Conservation (phyloP, 2,888 invertebrate species). For the Eulithis prunata region DNA sequence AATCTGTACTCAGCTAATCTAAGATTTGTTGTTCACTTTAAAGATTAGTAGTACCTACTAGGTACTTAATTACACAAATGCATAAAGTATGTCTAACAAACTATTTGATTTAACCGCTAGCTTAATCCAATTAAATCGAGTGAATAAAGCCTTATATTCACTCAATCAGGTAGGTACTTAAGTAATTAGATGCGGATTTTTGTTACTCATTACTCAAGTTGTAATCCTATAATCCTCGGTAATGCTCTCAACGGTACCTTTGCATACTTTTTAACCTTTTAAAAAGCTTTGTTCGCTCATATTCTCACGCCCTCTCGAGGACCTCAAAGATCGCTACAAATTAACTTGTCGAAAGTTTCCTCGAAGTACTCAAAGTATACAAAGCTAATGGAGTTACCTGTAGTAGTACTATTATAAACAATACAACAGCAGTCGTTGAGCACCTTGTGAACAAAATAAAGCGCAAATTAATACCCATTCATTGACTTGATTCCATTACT, state of each 20-base stretch:
- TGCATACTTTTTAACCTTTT: conserved; percentile 21
- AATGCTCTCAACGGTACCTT: conserved; percentile 21
- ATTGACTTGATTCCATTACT: conserved; percentile 18
- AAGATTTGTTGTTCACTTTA: too few species aligned
- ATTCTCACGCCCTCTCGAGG: conserved; percentile 21
- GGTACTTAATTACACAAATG: too few species aligned
- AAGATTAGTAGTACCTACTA: too few species aligned
- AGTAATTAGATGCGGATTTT: not conserved
- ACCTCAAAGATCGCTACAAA: conserved; percentile 3
- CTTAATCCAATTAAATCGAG: too few species aligned
- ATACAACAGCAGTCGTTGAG: conserved; percentile 10
- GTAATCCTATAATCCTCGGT: conserved; percentile 12
- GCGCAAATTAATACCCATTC: conserved; percentile 20
- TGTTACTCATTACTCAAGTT: conserved; percentile 21
- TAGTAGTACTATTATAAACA: conserved; percentile 14
- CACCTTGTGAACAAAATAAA: conserved; percentile 8
- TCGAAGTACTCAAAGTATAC: conserved; percentile 18
- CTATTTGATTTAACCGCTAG: too few species aligned
- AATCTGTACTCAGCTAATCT: too few species aligned
- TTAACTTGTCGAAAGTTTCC: conserved; percentile 20
- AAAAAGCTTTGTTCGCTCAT: conserved; percentile 10
- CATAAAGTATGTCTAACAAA: too few species aligned
- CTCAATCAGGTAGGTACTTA: too few species aligned
- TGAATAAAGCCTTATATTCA: too few species aligned
- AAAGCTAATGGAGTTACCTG: conserved; percentile 26